Conservation (phyloP, 2,113 vertebrate species). For the Dissostichus mawsoni region DNA sequence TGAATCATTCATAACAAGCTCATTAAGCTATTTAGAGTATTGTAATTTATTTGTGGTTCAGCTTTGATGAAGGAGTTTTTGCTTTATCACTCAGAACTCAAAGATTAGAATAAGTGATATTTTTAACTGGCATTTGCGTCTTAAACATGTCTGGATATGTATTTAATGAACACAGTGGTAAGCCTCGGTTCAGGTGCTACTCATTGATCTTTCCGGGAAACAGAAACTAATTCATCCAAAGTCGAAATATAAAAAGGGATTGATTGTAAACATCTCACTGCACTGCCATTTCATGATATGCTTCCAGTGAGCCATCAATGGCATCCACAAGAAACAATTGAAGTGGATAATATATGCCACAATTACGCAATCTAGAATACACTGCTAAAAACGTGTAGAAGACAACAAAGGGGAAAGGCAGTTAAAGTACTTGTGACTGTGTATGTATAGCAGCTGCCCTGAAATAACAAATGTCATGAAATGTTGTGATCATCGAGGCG, state of each 20-base stretch:
- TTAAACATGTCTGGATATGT: background rate
- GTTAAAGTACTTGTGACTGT: conserved; percentile 21
- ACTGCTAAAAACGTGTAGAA: background rate
- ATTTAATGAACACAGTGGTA: conserved; percentile 10
- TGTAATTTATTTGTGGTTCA: background rate
- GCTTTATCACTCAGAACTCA: background rate
- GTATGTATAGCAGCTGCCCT: background rate
- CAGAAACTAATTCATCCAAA: background rate
- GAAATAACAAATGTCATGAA: conserved; percentile 5
- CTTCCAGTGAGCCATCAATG: conserved; percentile 8
- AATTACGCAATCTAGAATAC: background rate
- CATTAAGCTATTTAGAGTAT: background rate
- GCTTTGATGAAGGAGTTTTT: background rate
- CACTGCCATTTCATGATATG: background rate
- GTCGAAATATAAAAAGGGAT: background rate
- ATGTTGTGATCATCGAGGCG: background rate
- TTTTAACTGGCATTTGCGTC: background rate
- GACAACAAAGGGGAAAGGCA: conserved; percentile 10
- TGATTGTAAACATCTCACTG: conserved; percentile 15
- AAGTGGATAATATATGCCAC: conserved; percentile 4
- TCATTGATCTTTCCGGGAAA: conserved; percentile 27
- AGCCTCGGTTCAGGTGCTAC: background rate
- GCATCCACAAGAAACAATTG: conserved; percentile 5
- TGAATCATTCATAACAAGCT: conserved; percentile 1
- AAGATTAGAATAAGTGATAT: background rate